These are phyloP conservation scores for Sogatella furcifera DNA, from an alignment of 1,140 invertebrate genomes.

Conservation along the genomic window DNA sequence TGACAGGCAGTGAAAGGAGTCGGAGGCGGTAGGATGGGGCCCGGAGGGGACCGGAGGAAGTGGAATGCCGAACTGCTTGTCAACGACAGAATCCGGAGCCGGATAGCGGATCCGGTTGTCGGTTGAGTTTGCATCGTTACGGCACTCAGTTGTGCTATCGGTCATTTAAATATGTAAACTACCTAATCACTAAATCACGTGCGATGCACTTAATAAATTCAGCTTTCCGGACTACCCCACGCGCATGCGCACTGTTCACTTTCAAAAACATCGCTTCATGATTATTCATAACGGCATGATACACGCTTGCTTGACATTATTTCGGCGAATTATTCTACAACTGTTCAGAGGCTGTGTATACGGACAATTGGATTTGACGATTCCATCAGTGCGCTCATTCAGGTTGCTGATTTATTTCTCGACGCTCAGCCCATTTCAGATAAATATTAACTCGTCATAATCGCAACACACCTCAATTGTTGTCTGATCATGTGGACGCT, in stretches of 20 bases:
- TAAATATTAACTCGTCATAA: no score
- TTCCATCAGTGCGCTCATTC: no score
- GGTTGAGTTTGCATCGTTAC: not conserved
- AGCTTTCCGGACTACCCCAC: not conserved
- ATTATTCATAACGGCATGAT: not conserved
- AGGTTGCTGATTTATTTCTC: no score
- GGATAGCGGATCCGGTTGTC: not conserved
- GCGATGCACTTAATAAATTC: not conserved
- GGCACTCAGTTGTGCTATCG: not conserved
- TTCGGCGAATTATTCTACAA: not conserved
- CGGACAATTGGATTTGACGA: not conserved
- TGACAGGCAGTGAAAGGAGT: not conserved
- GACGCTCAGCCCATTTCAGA: no score
- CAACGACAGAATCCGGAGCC: not conserved
- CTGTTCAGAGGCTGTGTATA: not conserved
- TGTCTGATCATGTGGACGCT: no score
- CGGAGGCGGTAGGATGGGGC: not conserved
- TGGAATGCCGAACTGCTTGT: not conserved
- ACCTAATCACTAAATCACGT: not conserved
- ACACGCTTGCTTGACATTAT: not conserved
- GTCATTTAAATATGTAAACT: constrained; percentile 1
- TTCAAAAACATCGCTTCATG: no score
- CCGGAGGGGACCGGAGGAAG: not conserved
- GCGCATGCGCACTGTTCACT: no score
- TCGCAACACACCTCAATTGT: no score